These are phyloP conservation scores for Sesamia inferens DNA, from an alignment of 2,888 invertebrate genomes.

Conservation along the genomic window DNA sequence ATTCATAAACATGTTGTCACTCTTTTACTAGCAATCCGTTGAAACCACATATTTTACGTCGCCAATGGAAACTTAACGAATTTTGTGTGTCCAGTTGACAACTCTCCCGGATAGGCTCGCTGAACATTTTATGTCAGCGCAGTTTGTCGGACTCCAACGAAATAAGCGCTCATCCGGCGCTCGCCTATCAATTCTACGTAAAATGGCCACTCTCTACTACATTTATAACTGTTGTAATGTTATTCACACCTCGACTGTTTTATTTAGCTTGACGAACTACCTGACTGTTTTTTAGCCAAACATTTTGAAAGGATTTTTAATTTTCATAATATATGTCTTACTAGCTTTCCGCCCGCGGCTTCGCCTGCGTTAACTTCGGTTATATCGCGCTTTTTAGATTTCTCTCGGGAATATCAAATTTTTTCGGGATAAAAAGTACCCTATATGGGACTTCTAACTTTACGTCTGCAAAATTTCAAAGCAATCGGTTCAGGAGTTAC, in stretches of 20 bases:
- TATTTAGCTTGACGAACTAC: constrained; percentile 33
- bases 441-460: too few species aligned
- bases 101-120: constrained; percentile 29
- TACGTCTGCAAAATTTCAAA: too few species aligned
- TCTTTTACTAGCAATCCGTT: constrained; percentile 24
- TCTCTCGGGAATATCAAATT: too few species aligned
- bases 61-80: constrained; percentile 49
- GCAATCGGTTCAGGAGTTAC: too few species aligned
- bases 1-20: constrained; percentile 1
- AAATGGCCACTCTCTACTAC: constrained; percentile 27
- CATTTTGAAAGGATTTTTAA: constrained; percentile 51
- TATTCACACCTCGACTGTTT: constrained; percentile 47
- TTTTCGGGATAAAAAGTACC: too few species aligned
- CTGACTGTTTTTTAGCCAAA: constrained; percentile 42
- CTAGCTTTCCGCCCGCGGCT: too few species aligned
- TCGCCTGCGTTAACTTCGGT: too few species aligned
- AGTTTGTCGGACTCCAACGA: constrained; percentile 46
- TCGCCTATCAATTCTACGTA: constrained; percentile 29
- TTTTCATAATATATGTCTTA: too few species aligned
- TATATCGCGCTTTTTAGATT: too few species aligned
- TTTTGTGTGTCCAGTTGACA: constrained; percentile 35
- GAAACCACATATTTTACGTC: constrained; percentile 26
- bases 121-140: constrained; percentile 51
- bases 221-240: constrained; percentile 40
- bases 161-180: constrained; percentile 45